phyloP scores from a whole-genome alignment of 1,140 invertebrate species.

The Laodelphax striatellus region DNA sequence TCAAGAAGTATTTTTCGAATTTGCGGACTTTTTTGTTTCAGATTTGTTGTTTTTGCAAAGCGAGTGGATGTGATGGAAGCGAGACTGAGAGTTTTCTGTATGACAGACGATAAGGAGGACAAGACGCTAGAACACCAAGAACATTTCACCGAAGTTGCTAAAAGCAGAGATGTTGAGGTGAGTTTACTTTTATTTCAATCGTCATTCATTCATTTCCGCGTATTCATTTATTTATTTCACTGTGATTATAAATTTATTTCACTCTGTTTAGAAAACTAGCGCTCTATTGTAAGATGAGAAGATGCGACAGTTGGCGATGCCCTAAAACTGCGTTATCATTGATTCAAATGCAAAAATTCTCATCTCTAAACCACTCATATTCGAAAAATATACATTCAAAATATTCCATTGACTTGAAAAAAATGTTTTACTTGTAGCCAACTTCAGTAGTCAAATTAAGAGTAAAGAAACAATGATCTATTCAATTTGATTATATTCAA shows the following conservation, averaged over 20 bases:
- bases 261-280: too few relatives aligned
- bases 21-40: constrained; percentile 24
- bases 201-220: neutral
- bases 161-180: constrained; percentile 79
- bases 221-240: constrained; percentile 9
- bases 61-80: constrained; percentile 77
- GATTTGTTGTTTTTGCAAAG: constrained; percentile 91
- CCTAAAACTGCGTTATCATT: too few relatives aligned
- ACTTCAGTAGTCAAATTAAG: too few relatives aligned
- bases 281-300: too few relatives aligned
- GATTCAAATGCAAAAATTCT: too few relatives aligned
- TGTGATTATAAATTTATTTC: neutral
- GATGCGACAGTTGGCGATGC: too few relatives aligned
- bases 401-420: too few relatives aligned
- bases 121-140: constrained; percentile 91
- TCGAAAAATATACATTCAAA: too few relatives aligned
- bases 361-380: too few relatives aligned
- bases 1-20: neutral
- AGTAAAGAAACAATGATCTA: too few relatives aligned
- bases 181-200: neutral
- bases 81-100: constrained; percentile 84
- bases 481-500: too few relatives aligned
- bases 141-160: constrained; percentile 85
- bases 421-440: too few relatives aligned
- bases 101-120: constrained; percentile 95